Base-by-base conservation (phyloP, 2,797 vertebrate genomes). In the Coranthus polyacanthus region DNA sequence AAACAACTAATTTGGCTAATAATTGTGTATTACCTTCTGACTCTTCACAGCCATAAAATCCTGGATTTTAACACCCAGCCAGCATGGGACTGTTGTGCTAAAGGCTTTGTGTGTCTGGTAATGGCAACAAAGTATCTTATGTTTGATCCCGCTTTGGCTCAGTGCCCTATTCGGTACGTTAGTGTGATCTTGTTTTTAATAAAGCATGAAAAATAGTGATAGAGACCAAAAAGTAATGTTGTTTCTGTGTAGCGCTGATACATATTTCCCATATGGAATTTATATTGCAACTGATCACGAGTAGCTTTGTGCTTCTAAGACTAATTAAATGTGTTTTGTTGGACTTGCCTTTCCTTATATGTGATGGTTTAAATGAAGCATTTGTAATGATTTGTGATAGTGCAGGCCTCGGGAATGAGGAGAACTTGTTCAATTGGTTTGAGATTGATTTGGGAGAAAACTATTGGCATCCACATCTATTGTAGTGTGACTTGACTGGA, bases 1-100 rank as follows among this genome's bases (percentile, higher is more conserved):
- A 93, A 93, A 93, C 91, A 92, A 85, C 88, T 93, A 63, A 93
- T 93, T 93, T 92, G 75, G 68, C 88, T 82, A 91, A 93, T 92
- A 92, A 92, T 91, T 90, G 84, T 49, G 79, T 41, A 75, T 90
- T 89, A 90, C 79, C 80, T 84, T 85, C 82, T 85, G 84, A 90
- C 82, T 89, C 83, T 62, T 83, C 73, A 49, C 78, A 84, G 83
- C 83, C 72, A 72, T 71, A 68, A 82, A 91, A 85, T 83, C 86
- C 78, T 54, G 88, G 90, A 89, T 92, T 92, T 86, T 62, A 83
- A 88, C 91, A 84, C 84, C 62, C 71, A 52, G 63, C 56, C 85
- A 81, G 84, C 78, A 74, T 81, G 78, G 62, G 69, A 58, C 72
- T 55, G 39, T 76, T 84, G 78, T 80, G 71, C 61, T 72, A 52